These are phyloP conservation scores for Poecilia gillii DNA, from an alignment of 2,797 vertebrate species.

Conservation along the genomic window DNA sequence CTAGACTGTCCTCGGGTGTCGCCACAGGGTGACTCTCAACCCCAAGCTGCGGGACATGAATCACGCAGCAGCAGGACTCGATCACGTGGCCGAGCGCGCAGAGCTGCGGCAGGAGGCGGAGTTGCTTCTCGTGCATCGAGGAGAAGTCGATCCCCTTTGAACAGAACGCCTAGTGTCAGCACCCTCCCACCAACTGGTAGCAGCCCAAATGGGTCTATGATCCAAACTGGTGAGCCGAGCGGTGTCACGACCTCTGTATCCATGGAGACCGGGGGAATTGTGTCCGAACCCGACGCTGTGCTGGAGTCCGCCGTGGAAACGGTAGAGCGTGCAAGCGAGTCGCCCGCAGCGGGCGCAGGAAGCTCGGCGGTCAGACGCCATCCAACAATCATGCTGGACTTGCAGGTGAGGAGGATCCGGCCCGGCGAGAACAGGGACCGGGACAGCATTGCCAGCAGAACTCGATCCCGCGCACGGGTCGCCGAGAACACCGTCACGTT, in stretches of 20 bases:
- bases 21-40: conserved; percentile 73
- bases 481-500: conserved; percentile 91
- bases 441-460: conserved; percentile 93
- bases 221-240: conserved; percentile 62
- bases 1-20: conserved; percentile 73
- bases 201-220: conserved; percentile 39
- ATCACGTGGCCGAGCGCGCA: conserved; percentile 82
- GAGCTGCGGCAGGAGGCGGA: conserved; percentile 73
- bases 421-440: conserved; percentile 92
- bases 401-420: conserved; percentile 92
- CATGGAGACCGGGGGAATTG: conserved; percentile 76
- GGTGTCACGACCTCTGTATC: conserved; percentile 67
- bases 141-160: conserved; percentile 90
- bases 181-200: conserved; percentile 51
- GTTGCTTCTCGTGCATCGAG: conserved; percentile 81
- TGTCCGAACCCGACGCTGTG: conserved; percentile 59
- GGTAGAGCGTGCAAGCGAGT: conserved; percentile 82
- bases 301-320: conserved; percentile 79
- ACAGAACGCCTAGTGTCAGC: conserved; percentile 63
- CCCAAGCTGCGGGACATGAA: conserved; percentile 64
- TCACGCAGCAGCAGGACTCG: conserved; percentile 86
- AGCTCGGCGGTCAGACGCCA: conserved; percentile 82
- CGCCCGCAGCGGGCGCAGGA: conserved; percentile 75
- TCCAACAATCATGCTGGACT: conserved; percentile 92
- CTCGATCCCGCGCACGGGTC: conserved; percentile 88